These are phyloP conservation scores for Coluber constrictor DNA, from an alignment of 2,797 vertebrate genomes.

Conservation along the genomic window DNA sequence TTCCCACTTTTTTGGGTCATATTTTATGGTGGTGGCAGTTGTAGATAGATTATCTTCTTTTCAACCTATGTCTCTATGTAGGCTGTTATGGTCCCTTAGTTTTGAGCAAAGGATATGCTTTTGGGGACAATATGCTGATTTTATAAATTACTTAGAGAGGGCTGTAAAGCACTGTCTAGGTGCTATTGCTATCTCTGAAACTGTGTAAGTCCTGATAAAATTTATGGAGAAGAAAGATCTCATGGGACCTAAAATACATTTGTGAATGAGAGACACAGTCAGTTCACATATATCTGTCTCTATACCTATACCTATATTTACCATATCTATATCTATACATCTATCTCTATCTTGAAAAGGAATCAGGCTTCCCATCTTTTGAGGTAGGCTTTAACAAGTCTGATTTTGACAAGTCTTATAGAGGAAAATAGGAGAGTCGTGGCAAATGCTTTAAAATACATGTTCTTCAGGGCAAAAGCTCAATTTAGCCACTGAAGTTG, in stretches of 20 bases:
- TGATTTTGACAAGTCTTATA: neutral
- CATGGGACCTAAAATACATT: neutral
- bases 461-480: conserved; percentile 35
- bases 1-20: neutral
- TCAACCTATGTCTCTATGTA: neutral
- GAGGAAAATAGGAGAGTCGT: neutral
- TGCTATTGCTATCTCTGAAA: no score
- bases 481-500: conserved; percentile 43
- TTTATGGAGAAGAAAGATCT: neutral
- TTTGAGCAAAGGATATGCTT: neutral
- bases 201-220: neutral
- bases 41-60: neutral
- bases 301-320: neutral
- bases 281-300: neutral
- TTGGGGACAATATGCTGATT: neutral
- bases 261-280: neutral
- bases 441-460: neutral
- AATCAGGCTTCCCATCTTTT: neutral
- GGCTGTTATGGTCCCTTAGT: neutral
- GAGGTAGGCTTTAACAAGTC: neutral
- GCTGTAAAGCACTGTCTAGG: no score
- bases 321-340: neutral
- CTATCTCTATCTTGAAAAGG: neutral
- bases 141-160: no score
- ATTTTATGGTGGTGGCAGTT: neutral